Percentiles rank a stretch among this genome's conserved stretches.
Conservation (phyloP, 2,888 invertebrate species). For the Limnephilus rhombicus region DNA sequence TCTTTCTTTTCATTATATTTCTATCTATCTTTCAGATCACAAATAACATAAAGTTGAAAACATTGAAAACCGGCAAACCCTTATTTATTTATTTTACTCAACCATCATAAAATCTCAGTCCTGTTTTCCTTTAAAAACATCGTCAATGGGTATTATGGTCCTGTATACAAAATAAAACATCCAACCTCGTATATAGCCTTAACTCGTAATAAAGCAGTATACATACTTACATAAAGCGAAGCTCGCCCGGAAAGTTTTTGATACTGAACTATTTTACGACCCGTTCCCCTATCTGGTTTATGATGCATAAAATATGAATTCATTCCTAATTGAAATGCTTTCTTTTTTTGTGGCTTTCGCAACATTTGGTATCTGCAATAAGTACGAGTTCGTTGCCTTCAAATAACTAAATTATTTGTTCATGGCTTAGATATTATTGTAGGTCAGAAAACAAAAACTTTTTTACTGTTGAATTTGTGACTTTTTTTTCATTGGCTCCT, state of each 20-base stretch:
- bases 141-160: not conserved
- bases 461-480: too few species aligned
- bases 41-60: not conserved
- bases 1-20: not conserved
- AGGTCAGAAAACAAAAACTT: not conserved
- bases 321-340: not conserved
- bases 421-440: not conserved
- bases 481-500: too few species aligned
- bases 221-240: not conserved
- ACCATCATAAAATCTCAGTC: not conserved
- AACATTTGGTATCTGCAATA: not conserved
- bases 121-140: not conserved
- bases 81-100: not conserved
- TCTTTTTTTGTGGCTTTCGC: not conserved
- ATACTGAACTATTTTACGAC: not conserved
- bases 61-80: not conserved
- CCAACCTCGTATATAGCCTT: not conserved
- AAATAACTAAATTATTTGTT: not conserved
- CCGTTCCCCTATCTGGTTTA: not conserved
- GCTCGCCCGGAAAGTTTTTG: not conserved
- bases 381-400: not conserved
- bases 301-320: constrained; percentile 1
- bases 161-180: not conserved
- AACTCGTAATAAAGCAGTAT: not conserved
- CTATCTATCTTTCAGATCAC: not conserved